phyloP scores from a whole-genome alignment of 2,888 invertebrate genomes.

The Megalurothrips usitatus region DNA sequence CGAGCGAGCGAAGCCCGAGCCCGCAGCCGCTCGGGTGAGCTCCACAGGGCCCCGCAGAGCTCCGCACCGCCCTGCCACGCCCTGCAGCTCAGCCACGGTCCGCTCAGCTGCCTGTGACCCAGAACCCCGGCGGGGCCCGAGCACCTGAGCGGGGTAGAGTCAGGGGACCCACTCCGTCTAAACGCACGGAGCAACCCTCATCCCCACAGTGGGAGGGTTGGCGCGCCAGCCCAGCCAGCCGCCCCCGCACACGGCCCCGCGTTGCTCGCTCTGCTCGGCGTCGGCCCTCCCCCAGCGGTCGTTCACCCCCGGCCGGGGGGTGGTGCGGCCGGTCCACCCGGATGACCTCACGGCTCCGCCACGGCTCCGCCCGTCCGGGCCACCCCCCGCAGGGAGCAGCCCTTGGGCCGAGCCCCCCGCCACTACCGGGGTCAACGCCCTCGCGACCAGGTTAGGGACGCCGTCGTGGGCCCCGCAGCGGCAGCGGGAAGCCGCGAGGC shows the following conservation, averaged over 20 bases:
- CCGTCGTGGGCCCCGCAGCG: not conserved
- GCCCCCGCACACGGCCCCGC: slow-evolving; percentile 40
- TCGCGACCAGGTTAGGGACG: not conserved
- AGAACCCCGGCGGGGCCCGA: too few relatives aligned
- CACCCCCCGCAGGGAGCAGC: not conserved
- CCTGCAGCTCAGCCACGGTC: too few relatives aligned
- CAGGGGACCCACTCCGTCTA: too few relatives aligned
- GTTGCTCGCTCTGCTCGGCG: not conserved
- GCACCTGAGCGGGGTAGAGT: too few relatives aligned
- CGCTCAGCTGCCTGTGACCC: too few relatives aligned
- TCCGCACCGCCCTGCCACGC: too few relatives aligned
- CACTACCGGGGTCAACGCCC: not conserved
- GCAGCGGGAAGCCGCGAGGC: not conserved
- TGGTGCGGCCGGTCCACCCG: not conserved
- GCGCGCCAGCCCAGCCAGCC: slow-evolving; percentile 37
- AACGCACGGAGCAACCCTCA: too few relatives aligned
- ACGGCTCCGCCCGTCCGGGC: not conserved
- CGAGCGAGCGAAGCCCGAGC: slow-evolving; percentile 29
- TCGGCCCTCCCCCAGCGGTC: not conserved
- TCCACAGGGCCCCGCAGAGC: too few relatives aligned
- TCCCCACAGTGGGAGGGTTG: too few relatives aligned
- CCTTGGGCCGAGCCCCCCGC: not conserved
- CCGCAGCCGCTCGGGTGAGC: slow-evolving; percentile 35
- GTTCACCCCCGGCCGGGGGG: not conserved
- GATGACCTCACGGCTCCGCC: not conserved